Conservation (phyloP, 2,113 vertebrate species). For the Indicator indicator region DNA sequence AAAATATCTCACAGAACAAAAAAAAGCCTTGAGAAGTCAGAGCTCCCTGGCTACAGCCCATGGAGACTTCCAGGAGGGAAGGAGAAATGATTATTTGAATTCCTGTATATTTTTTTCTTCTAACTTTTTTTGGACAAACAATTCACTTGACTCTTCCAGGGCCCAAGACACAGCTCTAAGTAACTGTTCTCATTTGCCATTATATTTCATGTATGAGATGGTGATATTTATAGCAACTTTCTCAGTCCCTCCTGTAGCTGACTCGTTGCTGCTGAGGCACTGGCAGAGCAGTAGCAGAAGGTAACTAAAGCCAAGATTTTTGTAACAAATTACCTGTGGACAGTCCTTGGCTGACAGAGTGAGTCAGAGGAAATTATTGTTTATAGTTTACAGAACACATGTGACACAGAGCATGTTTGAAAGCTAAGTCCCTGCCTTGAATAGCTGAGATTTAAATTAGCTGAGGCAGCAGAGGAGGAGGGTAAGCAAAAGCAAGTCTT, state of each 20-base stretch:
- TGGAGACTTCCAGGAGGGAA: neutral
- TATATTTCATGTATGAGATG: neutral
- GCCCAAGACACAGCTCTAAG: neutral
- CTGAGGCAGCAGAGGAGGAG: slow-evolving; percentile 54
- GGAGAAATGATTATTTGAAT: neutral
- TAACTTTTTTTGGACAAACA: neutral
- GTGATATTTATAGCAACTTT: neutral
- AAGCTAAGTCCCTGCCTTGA: slow-evolving; percentile 48
- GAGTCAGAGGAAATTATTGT: slow-evolving; percentile 69
- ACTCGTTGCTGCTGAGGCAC: neutral
- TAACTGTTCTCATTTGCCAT: neutral
- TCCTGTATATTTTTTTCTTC: neutral
- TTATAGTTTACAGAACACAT: slow-evolving; percentile 33
- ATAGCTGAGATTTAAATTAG: slow-evolving; percentile 47
- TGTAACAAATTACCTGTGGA: neutral
- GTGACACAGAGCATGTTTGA: slow-evolving; percentile 41
- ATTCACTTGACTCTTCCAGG: neutral
- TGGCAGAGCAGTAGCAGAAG: neutral
- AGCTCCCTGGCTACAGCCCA: neutral
- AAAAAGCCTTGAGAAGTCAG: neutral
- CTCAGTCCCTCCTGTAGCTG: neutral
- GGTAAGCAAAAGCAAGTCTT: slow-evolving; percentile 35
- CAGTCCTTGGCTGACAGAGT: neutral
- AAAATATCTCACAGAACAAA: neutral
- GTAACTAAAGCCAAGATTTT: neutral